Base-by-base conservation (phyloP, 2,113 vertebrate genomes). In the Odocoileus virginianus region DNA sequence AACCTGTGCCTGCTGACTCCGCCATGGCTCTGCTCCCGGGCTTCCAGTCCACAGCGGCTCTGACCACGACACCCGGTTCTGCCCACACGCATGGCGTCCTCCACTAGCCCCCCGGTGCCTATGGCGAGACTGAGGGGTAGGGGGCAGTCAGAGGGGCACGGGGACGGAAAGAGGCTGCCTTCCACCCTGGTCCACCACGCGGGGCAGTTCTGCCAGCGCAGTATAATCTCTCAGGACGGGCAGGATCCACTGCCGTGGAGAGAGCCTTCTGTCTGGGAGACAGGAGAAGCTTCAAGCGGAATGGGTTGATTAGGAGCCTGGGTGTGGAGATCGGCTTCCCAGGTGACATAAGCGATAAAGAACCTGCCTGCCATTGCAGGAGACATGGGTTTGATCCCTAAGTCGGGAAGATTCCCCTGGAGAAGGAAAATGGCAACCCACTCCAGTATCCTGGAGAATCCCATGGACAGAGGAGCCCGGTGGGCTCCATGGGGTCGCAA, bases 1-100 rank as follows among this genome's bases (percentile, higher is more conserved):
- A 3, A 30, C 21, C 89, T 19, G n/a, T 0, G 19, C 89, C 2
- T 6, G 64, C 58, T 0, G 1, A 10, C 2, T 16, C 9, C 0
- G 6, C 71, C 95, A 33, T 13, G 33, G 50, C 64, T 40, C 50
- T 6, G 15, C 47, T 54, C 33, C 30, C 7, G 9, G 60, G 45
- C 45, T 25, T 36, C 28, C 10, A 30, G 54, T 28, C n/a, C 12
- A 11, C 0, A 67, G 43, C 13, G 0, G 78, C 55, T 25, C 60
- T 19, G 74, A 78, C 57, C 10, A 17, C 0, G 17, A n/a, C 45
- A 19, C n/a, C 1, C 3, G 6, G 28, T 36, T 82, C 61, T n/a
- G 50, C 23, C 76, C 9, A 30, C 84, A 52, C 23, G 23, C 15
- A 11, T 0, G 36, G 52, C 5, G 7, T 6, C 60, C 78, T 61